Evolutionary conservation across 1,140 invertebrate genomes (phyloP).

Genomic region (Euborellia annulipes): DNA sequence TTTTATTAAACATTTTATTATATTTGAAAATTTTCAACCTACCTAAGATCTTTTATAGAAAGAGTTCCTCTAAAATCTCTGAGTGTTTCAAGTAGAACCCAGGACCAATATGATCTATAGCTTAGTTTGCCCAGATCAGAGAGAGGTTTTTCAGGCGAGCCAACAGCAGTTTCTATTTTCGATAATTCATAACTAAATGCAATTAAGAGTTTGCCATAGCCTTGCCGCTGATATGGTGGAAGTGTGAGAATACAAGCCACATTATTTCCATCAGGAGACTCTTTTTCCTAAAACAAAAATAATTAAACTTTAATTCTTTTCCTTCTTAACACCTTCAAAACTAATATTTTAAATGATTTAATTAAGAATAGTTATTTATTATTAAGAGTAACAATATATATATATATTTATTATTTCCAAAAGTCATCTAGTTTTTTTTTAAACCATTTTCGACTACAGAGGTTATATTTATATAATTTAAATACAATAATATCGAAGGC

Average conservation of each 20-base stretch:
- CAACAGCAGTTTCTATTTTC: constrained; percentile 78
- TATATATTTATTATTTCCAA: too few relatives aligned
- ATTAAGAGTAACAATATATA: background rate
- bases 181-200: constrained; percentile 91
- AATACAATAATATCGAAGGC: too few relatives aligned
- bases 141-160: constrained; percentile 94
- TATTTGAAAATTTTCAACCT: too few relatives aligned
- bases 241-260: constrained; percentile 96
- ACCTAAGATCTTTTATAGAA: constrained; percentile 86
- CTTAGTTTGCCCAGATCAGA: constrained; percentile 93
- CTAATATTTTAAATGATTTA: constrained; percentile 1
- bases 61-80: constrained; percentile 69
- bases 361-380: background rate
- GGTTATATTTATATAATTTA: too few relatives aligned
- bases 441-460: too few relatives aligned
- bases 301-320: too few relatives aligned
- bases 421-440: too few relatives aligned
- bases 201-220: constrained; percentile 97
- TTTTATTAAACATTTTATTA: too few relatives aligned
- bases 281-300: constrained; percentile 52
- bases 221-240: constrained; percentile 93
- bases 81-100: constrained; percentile 84
- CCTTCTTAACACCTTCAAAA: too few relatives aligned
- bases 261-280: constrained; percentile 94
- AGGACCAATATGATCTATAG: constrained; percentile 97